Evolutionary conservation across 1,140 invertebrate genomes (phyloP).

Genomic region (Caenorhabditis briggsae): DNA sequence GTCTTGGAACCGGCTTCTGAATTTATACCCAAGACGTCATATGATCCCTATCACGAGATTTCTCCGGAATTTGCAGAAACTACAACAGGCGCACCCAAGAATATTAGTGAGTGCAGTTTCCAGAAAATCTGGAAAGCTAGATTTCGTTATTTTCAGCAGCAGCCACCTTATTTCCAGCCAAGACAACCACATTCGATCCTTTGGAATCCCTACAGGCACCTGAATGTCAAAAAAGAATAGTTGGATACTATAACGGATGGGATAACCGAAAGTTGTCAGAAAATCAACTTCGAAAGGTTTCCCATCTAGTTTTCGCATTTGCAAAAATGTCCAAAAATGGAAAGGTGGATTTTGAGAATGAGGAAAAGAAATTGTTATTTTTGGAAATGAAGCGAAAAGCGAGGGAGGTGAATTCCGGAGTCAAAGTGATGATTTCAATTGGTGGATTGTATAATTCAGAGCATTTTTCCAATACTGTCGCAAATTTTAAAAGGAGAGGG

Average conservation of each 20-base stretch:
- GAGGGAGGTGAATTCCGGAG: slow-evolving; percentile 2
- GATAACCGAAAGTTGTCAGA: slow-evolving; percentile 17
- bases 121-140: too few relatives aligned
- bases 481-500: slow-evolving; percentile 54
- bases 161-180: neutral
- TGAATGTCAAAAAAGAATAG: slow-evolving; percentile 9
- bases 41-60: too few relatives aligned
- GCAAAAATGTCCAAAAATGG: slow-evolving; percentile 69
- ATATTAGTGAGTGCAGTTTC: neutral
- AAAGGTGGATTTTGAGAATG: slow-evolving; percentile 54
- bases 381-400: neutral
- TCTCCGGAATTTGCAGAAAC: neutral
- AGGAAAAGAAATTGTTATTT: slow-evolving; percentile 32
- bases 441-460: slow-evolving; percentile 76
- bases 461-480: slow-evolving; percentile 67
- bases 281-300: slow-evolving; percentile 59
- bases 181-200: neutral
- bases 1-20: too few relatives aligned
- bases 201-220: neutral
- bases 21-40: too few relatives aligned
- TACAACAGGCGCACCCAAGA: neutral
- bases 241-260: slow-evolving; percentile 56
- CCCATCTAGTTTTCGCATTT: slow-evolving; percentile 72
- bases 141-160: neutral
- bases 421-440: slow-evolving; percentile 71